Conservation (phyloP, 2,888 invertebrate genomes). For the Drosophila melanosoma region DNA sequence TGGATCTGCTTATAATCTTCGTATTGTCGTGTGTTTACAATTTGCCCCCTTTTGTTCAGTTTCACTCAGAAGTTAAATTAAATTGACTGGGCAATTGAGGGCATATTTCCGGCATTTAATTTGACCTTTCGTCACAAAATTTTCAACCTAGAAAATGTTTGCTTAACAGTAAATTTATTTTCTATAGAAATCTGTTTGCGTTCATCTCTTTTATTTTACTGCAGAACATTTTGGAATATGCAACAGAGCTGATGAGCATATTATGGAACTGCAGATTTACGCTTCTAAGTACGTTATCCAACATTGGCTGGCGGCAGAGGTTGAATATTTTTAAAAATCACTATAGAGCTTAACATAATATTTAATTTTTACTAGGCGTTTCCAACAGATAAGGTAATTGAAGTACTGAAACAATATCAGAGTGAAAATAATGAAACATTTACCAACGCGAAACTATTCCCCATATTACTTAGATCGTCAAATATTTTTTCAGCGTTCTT, state of each 20-base stretch:
- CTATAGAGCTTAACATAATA: not conserved
- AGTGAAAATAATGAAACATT: constrained; percentile 45
- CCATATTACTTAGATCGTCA: constrained; percentile 57
- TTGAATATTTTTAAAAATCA: not conserved
- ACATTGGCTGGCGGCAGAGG: constrained; percentile 42
- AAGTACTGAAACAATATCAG: constrained; percentile 47
- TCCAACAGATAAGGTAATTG: constrained; percentile 26
- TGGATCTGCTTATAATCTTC: constrained; percentile 28
- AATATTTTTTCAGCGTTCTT: constrained; percentile 48
- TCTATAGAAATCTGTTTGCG: not conserved
- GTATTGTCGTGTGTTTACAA: constrained; percentile 55
- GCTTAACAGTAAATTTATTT: constrained; percentile 42
- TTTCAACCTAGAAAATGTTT: constrained; percentile 44
- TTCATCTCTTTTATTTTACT: not conserved
- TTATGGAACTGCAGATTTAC: constrained; percentile 51
- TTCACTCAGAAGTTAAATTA: constrained; percentile 33
- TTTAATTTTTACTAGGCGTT: constrained; percentile 16
- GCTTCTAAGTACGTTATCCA: constrained; percentile 59
- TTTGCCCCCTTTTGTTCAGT: constrained; percentile 40
- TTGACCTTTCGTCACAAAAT: constrained; percentile 60
- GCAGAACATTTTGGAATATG: constrained; percentile 55
- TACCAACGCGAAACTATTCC: constrained; percentile 40
- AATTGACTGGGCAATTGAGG: constrained; percentile 41
- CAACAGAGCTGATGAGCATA: not conserved
- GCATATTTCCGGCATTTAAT: constrained; percentile 56